These are phyloP conservation scores for Gobiocypris rarus DNA, from an alignment of 2,113 vertebrate species.

Conservation along the genomic window DNA sequence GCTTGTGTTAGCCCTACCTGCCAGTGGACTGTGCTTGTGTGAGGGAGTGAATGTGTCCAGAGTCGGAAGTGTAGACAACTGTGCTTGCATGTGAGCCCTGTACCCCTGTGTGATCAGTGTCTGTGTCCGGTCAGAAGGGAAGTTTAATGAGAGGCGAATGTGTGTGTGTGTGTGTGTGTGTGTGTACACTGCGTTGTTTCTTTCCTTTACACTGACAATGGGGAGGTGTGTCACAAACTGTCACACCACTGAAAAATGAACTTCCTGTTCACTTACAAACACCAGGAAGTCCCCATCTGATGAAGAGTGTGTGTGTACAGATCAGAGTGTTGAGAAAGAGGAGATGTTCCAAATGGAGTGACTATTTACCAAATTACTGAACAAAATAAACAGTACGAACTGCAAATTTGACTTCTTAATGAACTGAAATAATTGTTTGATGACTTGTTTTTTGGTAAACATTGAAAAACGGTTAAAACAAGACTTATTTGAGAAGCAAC, in stretches of 20 bases:
- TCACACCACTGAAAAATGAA: conserved; percentile 59
- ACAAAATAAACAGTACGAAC: no score
- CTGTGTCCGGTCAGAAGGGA: conserved; percentile 36
- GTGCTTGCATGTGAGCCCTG: conserved; percentile 5
- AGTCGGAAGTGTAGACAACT: conserved; percentile 22
- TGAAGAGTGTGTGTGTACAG: conserved; percentile 27
- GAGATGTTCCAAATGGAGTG: not conserved
- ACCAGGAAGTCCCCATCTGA: conserved; percentile 51
- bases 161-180: conserved; percentile 34
- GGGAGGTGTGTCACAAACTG: conserved; percentile 56
- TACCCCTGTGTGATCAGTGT: conserved; percentile 40
- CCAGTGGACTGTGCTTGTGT: conserved; percentile 14
- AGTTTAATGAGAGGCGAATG: conserved; percentile 30
- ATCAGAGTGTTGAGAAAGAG: conserved; percentile 16
- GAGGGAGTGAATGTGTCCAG: conserved; percentile 16
- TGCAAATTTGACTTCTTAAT: not conserved
- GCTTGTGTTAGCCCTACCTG: conserved; percentile 1
- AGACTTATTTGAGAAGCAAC: no score
- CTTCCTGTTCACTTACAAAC: conserved; percentile 60
- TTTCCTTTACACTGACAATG: conserved; percentile 54
- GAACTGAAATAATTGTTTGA: not conserved
- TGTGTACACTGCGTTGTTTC: conserved; percentile 41
- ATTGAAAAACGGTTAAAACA: no score
- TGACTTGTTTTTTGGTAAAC: not conserved
- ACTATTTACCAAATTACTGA: not conserved